Evolutionary conservation across 2,888 invertebrate species (phyloP), one percentile per base, ranked within the genome.

Genomic region (Hirtodrosophila confusa): DNA sequence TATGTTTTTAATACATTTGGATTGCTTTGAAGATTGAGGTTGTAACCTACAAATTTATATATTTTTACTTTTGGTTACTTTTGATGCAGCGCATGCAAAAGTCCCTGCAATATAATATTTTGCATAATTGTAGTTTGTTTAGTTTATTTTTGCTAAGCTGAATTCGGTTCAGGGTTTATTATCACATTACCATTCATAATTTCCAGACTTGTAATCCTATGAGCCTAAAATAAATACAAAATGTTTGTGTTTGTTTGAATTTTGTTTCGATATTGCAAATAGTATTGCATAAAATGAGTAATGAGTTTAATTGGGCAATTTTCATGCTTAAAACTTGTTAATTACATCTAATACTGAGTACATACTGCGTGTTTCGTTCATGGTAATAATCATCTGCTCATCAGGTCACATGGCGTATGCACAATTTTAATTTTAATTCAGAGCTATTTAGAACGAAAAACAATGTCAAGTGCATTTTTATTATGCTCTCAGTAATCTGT

Each of bases 381-480:
- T 17, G 2, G 17, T 17, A 17, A 17, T 17, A 17, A 17, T 17
- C 17, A 17, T 17, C 17, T 17, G 1, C 2, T 17, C 17, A 17
- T 33, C 48, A 29, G 12, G 47, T 43, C 41, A 24, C 56, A 33
- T 31, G 61, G 56, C 74, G 73, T 79, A 76, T 71, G 47, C 61
- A 55, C 47, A 68, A 68, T 83, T 73, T 83, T 69, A 69, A 69
- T 73, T 69, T 63, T 65, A 79, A 74, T 74, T 65, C 54, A 53
- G 17, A 57, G 4, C 39, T 36, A 40, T 33, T 71, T 31, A 3
- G 9, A 31, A 31, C 11, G 37, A 67, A 53, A 61, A 27, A 36
- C 44, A 40, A 17, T 41, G 12, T 39, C 33, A 54, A 62, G 57
- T 62, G 61, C 54, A 67, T 49, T 57, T 54, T 50, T 55, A 54